Conservation (phyloP, 2,888 invertebrate species). For the Elmis aenea region DNA sequence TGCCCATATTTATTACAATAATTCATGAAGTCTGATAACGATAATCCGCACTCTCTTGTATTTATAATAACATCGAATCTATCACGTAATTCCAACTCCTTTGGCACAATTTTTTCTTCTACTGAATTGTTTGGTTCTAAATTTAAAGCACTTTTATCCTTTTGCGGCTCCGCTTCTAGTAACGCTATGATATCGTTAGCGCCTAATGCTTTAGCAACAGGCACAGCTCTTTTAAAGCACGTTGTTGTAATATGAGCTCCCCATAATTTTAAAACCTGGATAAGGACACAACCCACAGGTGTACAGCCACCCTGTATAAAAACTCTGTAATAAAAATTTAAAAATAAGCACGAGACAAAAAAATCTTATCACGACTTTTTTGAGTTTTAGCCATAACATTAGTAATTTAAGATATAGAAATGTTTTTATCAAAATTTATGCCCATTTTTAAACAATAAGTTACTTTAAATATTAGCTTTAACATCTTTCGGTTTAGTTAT, state of each 20-base stretch:
- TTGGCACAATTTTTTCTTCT: slow-evolving; percentile 19
- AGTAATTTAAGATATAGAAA: no score
- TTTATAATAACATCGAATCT: slow-evolving; percentile 39
- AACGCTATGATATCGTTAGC: slow-evolving; percentile 51
- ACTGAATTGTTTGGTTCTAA: slow-evolving; percentile 4
- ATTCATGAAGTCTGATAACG: slow-evolving; percentile 26
- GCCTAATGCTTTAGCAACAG: slow-evolving; percentile 53
- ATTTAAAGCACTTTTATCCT: slow-evolving; percentile 8
- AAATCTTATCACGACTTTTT: no score
- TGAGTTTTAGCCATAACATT: no score
- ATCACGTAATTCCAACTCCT: slow-evolving; percentile 37
- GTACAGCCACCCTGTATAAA: slow-evolving; percentile 55
- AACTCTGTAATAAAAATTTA: slow-evolving; percentile 45
- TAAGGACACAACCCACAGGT: slow-evolving; percentile 55
- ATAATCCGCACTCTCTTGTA: slow-evolving; percentile 33
- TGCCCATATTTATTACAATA: slow-evolving; percentile 31
- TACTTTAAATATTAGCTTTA: no score
- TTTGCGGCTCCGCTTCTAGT: slow-evolving; percentile 28
- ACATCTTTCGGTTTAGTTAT: no score
- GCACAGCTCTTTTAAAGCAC: slow-evolving; percentile 50
- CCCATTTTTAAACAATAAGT: no score
- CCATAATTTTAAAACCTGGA: slow-evolving; percentile 55
- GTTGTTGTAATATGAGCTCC: slow-evolving; percentile 53
- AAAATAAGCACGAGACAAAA: no score
- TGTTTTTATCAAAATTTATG: no score